phyloP scores from a whole-genome alignment of 2,888 invertebrate genomes.

The Cosmopolites sordidus region DNA sequence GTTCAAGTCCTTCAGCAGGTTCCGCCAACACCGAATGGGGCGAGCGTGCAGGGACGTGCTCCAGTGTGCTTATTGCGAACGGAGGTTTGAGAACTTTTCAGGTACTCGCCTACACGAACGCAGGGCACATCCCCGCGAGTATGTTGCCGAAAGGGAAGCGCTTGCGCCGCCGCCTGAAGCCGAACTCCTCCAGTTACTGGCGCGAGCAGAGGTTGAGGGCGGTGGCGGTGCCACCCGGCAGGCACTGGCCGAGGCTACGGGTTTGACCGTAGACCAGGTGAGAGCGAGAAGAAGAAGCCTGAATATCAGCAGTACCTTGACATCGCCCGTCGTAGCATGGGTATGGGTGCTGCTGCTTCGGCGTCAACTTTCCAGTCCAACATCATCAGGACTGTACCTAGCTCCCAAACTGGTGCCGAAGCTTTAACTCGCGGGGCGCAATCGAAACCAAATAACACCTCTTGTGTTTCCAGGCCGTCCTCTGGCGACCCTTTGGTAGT shows the following conservation, averaged over 20 bases:
- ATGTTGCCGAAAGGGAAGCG: constrained; percentile 3
- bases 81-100: background rate
- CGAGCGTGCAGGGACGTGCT: background rate
- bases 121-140: no score
- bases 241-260: constrained; percentile 10
- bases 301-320: constrained; percentile 11
- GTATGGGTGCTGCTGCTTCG: background rate
- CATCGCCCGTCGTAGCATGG: background rate
- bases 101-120: no score
- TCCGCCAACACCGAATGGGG: background rate
- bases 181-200: constrained; percentile 7
- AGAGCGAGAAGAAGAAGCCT: constrained; percentile 8
- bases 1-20: background rate
- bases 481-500: no score
- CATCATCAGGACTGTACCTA: background rate
- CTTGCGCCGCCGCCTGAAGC: constrained; percentile 3
- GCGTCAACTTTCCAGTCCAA: background rate
- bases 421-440: background rate
- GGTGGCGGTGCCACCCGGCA: constrained; percentile 2
- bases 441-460: no score
- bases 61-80: constrained; percentile 8
- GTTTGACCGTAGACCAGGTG: constrained; percentile 18
- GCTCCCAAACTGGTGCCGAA: background rate
- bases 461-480: no score
- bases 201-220: constrained; percentile 9